Percentiles rank a stretch among this genome's conserved stretches.
Conservation (phyloP, 2,888 invertebrate genomes). For the Temnothorax unifasciatus region DNA sequence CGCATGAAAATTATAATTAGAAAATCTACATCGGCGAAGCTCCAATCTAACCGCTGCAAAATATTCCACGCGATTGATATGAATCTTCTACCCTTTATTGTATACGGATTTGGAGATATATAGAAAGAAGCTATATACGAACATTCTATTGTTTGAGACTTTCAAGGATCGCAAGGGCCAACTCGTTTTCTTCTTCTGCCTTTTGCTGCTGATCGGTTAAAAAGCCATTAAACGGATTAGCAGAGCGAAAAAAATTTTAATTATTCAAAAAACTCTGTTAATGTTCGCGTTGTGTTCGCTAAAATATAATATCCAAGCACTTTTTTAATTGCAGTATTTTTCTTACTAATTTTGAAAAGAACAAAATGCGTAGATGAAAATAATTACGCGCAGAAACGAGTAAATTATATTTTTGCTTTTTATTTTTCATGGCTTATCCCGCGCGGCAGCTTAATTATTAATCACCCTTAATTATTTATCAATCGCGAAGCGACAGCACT, state of each 20-base stretch:
- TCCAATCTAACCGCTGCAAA: slow-evolving; percentile 1
- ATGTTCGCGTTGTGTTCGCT: neutral
- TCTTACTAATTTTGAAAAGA: neutral
- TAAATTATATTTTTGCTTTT: neutral
- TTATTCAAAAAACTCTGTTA: neutral
- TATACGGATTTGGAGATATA: neutral
- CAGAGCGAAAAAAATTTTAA: neutral
- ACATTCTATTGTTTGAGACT: neutral
- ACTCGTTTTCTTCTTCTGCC: slow-evolving; percentile 27
- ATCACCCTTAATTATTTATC: slow-evolving; percentile 1
- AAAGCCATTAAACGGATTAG: neutral
- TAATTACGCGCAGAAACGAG: neutral
- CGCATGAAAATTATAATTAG: neutral
- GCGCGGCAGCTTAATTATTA: slow-evolving; percentile 2
- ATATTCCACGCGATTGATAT: slow-evolving; percentile 25
- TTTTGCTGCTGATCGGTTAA: neutral
- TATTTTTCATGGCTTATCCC: neutral
- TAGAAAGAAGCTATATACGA: neutral
- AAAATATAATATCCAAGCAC: neutral
- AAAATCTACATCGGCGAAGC: neutral
- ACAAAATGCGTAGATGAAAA: neutral
- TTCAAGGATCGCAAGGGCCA: neutral
- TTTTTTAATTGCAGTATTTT: neutral
- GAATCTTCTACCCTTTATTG: slow-evolving; percentile 18
- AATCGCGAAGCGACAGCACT: slow-evolving; percentile 26